Evolutionary conservation across 2,113 vertebrate species (phyloP).

Genomic region (Tinamus guttatus): DNA sequence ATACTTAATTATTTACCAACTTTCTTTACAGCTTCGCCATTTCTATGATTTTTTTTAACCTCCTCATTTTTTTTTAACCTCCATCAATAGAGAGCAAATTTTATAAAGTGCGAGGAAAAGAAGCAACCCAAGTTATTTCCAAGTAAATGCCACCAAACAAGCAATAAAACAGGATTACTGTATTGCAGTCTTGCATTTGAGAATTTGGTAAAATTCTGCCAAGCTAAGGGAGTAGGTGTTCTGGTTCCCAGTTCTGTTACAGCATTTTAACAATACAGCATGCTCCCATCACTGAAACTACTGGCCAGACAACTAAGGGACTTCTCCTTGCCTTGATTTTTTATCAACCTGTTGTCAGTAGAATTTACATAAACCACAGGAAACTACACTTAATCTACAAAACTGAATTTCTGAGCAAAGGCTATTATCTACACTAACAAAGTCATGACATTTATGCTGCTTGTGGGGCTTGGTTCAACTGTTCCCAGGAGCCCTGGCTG

Average conservation of each 20-base stretch:
- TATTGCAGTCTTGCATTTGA: too few relatives aligned
- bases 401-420: not conserved
- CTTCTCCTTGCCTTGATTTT: slow-evolving; percentile 21
- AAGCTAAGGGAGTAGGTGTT: not conserved
- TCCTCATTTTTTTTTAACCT: not conserved
- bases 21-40: slow-evolving; percentile 24
- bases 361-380: not conserved
- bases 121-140: not conserved
- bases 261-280: slow-evolving; percentile 14
- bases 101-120: not conserved
- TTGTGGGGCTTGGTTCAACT: not conserved
- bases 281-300: slow-evolving; percentile 24
- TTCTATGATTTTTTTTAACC: slow-evolving; percentile 1
- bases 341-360: not conserved
- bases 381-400: not conserved
- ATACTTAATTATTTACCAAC: too few relatives aligned
- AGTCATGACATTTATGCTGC: not conserved
- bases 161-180: not conserved
- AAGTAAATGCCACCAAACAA: slow-evolving; percentile 49
- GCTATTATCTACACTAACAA: not conserved
- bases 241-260: not conserved
- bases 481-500: not conserved
- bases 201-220: slow-evolving; percentile 29
- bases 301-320: slow-evolving; percentile 3
- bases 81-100: slow-evolving; percentile 1